Conservation (phyloP, 2,888 invertebrate genomes). For the Brachypalpus laphriformis region DNA sequence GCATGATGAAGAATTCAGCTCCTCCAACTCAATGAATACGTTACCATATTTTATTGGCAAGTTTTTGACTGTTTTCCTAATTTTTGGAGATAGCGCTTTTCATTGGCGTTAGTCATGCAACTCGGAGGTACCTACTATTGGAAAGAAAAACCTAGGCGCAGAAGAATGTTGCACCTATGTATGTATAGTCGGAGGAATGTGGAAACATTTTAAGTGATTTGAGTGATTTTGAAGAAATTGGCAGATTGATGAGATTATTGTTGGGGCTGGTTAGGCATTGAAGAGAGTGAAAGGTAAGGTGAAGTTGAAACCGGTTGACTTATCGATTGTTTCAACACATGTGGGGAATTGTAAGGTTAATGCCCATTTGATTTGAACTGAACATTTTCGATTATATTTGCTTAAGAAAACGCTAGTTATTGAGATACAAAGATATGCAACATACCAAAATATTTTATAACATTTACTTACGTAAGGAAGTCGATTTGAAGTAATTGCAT, state of each 20-base stretch:
- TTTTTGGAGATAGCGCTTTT: neutral
- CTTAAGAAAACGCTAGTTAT: neutral
- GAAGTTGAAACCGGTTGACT: neutral
- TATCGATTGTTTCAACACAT: neutral
- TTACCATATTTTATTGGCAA: constrained; percentile 6
- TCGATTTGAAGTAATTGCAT: too few relatives aligned
- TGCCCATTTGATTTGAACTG: neutral
- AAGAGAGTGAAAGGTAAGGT: neutral
- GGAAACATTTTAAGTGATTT: constrained; percentile 24
- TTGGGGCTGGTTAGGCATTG: neutral
- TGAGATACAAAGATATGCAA: neutral
- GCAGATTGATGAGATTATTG: constrained; percentile 19
- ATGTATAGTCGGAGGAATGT: constrained; percentile 20
- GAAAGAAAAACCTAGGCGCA: neutral
- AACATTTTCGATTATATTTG: neutral
- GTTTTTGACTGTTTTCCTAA: neutral
- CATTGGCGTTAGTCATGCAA: constrained; percentile 23
- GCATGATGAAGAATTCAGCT: neutral
- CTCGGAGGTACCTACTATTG: neutral
- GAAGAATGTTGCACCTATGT: constrained; percentile 6
- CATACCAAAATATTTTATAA: neutral
- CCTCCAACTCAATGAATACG: constrained; percentile 13
- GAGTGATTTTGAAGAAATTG: constrained; percentile 19
- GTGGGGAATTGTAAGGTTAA: neutral
- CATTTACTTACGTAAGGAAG: neutral